Evolutionary conservation across 2,888 invertebrate species (phyloP).

Genomic region (Sycophila texana): DNA sequence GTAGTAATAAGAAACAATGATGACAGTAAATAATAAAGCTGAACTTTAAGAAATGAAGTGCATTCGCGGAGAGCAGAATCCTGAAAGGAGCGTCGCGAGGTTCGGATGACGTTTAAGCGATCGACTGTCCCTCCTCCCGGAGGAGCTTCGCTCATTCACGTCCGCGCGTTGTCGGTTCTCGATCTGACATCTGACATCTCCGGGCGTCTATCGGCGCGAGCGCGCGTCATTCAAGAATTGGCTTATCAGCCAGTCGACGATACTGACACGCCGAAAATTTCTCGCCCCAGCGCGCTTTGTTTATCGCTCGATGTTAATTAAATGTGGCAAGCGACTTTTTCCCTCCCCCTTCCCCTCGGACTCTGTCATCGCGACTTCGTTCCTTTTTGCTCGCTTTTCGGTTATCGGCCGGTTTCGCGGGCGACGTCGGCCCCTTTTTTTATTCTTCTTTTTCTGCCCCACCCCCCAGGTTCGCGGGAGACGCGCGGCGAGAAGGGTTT

Average conservation of each 20-base stretch:
- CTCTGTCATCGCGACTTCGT: no score
- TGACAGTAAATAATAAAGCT: no score
- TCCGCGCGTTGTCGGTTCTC: constrained; percentile 33
- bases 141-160: constrained; percentile 23
- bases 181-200: constrained; percentile 42
- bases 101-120: background rate
- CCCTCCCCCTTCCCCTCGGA: background rate
- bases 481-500: constrained; percentile 10
- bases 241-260: constrained; percentile 5
- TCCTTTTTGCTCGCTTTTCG: no score
- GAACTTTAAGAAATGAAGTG: no score
- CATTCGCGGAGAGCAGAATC: no score
- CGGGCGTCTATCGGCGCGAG: constrained; percentile 1
- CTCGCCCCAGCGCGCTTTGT: constrained; percentile 7
- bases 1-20: no score
- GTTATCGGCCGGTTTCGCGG: background rate
- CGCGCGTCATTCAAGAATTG: constrained; percentile 39
- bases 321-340: background rate
- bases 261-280: constrained; percentile 9
- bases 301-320: constrained; percentile 30
- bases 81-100: constrained; percentile 6
- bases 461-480: background rate
- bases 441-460: background rate
- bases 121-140: background rate
- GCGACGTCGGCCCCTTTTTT: background rate